Evolutionary conservation across 1,140 invertebrate genomes (phyloP).

Genomic region (Diploscapter pachys): DNA sequence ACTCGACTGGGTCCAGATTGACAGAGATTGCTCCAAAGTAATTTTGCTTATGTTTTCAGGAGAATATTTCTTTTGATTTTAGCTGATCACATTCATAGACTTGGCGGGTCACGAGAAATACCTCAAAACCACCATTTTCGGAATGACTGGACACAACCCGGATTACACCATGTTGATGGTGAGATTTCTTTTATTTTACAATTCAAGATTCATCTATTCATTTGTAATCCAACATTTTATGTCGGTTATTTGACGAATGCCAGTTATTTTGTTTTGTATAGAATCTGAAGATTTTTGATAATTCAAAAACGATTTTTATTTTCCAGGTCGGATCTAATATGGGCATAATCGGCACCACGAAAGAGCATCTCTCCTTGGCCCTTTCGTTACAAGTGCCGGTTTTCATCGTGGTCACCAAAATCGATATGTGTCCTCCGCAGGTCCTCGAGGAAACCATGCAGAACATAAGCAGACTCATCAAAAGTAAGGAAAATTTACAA

Average conservation of each 20-base stretch:
- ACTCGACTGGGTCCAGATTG: conserved; percentile 97
- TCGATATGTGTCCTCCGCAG: conserved; percentile 98
- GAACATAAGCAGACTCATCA: conserved; percentile 84
- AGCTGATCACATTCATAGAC: conserved; percentile 90
- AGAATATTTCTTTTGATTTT: background rate
- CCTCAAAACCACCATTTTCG: conserved; percentile 90
- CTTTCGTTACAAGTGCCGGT: conserved; percentile 93
- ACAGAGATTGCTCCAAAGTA: conserved; percentile 94
- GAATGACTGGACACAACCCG: conserved; percentile 97
- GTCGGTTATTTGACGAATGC: too few relatives aligned
- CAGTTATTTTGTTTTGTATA: too few relatives aligned
- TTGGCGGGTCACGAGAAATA: conserved; percentile 97
- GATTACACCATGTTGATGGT: conserved; percentile 99
- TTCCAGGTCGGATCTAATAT: conserved; percentile 87
- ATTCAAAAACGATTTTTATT: background rate
- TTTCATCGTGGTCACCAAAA: conserved; percentile 87
- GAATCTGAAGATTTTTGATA: too few relatives aligned
- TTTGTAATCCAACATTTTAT: too few relatives aligned
- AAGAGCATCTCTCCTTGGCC: conserved; percentile 89
- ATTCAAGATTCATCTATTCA: too few relatives aligned
- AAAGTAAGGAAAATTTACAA: conserved; percentile 69
- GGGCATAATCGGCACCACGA: conserved; percentile 97
- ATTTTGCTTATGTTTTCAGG: background rate
- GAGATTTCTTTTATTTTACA: conserved; percentile 42
- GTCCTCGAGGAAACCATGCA: conserved; percentile 90